These are phyloP conservation scores for Squalus acanthias DNA, from an alignment of 2,797 vertebrate genomes.

Conservation along the genomic window DNA sequence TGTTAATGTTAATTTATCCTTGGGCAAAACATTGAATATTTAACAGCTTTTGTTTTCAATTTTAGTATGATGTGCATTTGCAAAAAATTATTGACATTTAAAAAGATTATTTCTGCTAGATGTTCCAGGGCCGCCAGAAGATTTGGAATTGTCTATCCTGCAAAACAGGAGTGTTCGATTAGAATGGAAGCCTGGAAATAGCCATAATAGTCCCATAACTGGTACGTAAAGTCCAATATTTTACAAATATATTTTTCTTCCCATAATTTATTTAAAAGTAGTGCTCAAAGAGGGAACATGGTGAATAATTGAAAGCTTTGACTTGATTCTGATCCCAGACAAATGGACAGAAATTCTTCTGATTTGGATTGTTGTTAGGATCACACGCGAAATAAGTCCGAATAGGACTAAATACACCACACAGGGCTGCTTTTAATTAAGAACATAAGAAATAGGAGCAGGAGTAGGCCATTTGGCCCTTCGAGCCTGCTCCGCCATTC, in stretches of 20 bases:
- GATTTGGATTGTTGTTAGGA: neutral
- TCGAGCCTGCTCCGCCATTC: too few species aligned
- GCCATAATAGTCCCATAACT: slow-evolving; percentile 76
- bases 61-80: neutral
- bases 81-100: neutral
- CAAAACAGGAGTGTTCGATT: slow-evolving; percentile 74
- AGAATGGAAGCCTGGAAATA: slow-evolving; percentile 77
- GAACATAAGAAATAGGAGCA: too few species aligned
- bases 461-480: too few species aligned
- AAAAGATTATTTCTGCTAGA: slow-evolving; percentile 59
- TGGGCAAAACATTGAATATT: neutral
- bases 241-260: neutral
- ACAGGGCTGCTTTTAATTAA: neutral
- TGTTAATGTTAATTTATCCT: neutral
- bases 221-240: slow-evolving; percentile 59
- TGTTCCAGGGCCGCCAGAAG: slow-evolving; percentile 75
- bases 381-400: neutral
- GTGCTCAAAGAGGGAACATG: neutral
- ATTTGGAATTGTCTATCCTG: slow-evolving; percentile 71
- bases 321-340: neutral
- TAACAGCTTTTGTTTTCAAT: neutral
- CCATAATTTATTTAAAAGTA: neutral
- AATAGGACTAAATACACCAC: neutral
- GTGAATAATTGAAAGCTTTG: neutral
- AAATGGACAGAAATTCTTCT: neutral